A percentile compares a stretch with the other conserved stretches of the same genome.
phyloP scores from a whole-genome alignment of 2,113 vertebrate species.

The Sminthopsis crassicaudata region DNA sequence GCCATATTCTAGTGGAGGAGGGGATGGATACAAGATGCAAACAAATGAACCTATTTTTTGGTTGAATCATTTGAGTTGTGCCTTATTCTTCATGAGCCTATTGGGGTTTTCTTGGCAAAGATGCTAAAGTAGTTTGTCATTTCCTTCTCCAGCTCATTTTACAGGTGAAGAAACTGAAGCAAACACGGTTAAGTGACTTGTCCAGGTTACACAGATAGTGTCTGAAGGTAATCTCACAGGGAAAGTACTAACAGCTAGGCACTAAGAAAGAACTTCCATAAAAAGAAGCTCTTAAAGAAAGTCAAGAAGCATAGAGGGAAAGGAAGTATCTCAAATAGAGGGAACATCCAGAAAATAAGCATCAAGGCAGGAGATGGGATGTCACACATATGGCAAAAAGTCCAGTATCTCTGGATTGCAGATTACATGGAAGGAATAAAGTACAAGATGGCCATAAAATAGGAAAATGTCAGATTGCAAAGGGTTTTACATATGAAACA shows the following conservation, averaged over 20 bases:
- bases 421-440: too few relatives aligned
- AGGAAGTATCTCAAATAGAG: background rate
- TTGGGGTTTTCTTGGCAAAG: background rate
- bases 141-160: background rate
- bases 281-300: background rate
- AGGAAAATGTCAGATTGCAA: too few relatives aligned
- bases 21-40: background rate
- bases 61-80: background rate
- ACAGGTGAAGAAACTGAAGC: background rate
- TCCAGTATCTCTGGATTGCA: background rate
- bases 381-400: background rate
- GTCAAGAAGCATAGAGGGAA: background rate
- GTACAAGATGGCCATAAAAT: too few relatives aligned
- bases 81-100: background rate
- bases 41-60: background rate
- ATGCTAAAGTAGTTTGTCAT: background rate
- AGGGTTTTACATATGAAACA: background rate
- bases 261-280: background rate
- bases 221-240: background rate
- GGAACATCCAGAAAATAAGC: background rate
- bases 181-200: background rate
- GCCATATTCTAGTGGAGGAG: background rate
- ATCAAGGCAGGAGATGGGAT: background rate
- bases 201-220: background rate
- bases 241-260: background rate